These are phyloP conservation scores for Molothrus aeneus DNA, from an alignment of 2,797 vertebrate species.

Conservation along the genomic window DNA sequence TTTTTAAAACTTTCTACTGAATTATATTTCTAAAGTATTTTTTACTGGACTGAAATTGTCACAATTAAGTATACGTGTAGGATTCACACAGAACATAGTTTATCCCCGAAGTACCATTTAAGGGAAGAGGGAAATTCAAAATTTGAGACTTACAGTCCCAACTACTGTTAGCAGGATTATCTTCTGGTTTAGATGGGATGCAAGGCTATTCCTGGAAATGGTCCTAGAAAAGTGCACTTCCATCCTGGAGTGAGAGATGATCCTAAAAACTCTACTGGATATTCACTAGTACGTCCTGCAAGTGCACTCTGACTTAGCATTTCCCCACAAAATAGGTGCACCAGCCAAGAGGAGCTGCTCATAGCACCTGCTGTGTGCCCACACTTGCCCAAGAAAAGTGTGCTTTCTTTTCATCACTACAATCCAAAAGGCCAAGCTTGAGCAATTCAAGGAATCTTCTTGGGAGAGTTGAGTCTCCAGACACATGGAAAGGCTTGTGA, in stretches of 20 bases:
- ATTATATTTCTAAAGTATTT: background rate
- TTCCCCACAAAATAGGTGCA: background rate
- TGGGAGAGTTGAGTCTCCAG: background rate
- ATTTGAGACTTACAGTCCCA: background rate
- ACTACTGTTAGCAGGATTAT: background rate
- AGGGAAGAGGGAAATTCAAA: background rate
- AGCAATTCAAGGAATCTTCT: background rate
- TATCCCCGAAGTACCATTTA: background rate
- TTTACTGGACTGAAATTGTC: background rate
- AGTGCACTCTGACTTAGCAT: background rate
- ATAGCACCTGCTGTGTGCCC: background rate
- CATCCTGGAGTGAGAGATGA: background rate
- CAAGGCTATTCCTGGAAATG: background rate
- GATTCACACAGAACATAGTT: background rate
- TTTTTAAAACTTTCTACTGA: background rate
- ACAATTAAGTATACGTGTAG: background rate
- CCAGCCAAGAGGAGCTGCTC: background rate
- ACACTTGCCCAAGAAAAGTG: accelerated
- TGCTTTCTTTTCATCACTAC: background rate
- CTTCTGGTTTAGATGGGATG: background rate
- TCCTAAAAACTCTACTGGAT: background rate
- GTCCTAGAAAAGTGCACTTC: background rate
- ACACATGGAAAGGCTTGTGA: background rate
- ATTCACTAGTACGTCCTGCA: background rate
- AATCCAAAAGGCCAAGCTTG: background rate